A percentile compares a stretch with the other conserved stretches of the same genome.
These are phyloP conservation scores for Conger conger DNA, from an alignment of 2,113 vertebrate genomes.

Conservation along the genomic window DNA sequence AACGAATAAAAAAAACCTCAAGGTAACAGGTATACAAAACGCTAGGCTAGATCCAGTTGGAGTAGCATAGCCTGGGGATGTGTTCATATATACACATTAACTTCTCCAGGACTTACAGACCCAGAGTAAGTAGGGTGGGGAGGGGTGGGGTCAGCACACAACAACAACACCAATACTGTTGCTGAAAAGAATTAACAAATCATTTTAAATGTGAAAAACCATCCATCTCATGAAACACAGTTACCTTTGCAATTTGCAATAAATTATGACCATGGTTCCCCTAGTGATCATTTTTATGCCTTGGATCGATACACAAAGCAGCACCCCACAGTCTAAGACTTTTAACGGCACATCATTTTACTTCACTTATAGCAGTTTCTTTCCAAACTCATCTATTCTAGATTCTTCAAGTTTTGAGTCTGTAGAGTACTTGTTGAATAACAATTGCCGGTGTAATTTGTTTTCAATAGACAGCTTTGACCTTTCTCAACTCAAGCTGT, in stretches of 20 bases:
- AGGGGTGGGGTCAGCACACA: no score
- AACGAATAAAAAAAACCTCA: no score
- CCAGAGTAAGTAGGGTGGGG: no score
- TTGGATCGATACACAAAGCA: neutral
- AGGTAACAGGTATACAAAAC: neutral
- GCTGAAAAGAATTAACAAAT: no score
- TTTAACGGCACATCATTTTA: neutral
- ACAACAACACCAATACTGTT: no score
- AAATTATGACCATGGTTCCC: neutral
- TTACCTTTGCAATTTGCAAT: neutral
- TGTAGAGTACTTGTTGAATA: conserved; percentile 11
- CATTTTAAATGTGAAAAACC: no score
- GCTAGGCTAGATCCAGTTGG: neutral
- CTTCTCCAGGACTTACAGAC: no score
- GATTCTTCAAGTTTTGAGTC: neutral
- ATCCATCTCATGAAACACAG: neutral
- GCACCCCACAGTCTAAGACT: neutral
- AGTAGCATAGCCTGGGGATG: no score
- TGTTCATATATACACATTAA: no score
- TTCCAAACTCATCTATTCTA: neutral
- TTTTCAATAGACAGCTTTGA: conserved; percentile 21
- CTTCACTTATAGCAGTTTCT: neutral
- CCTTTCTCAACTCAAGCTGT: conserved; percentile 19
- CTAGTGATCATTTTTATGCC: neutral
- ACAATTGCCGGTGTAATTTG: conserved; percentile 21